Evolutionary conservation across 1,140 invertebrate genomes (phyloP).

Genomic region (Diorhabda elongata): DNA sequence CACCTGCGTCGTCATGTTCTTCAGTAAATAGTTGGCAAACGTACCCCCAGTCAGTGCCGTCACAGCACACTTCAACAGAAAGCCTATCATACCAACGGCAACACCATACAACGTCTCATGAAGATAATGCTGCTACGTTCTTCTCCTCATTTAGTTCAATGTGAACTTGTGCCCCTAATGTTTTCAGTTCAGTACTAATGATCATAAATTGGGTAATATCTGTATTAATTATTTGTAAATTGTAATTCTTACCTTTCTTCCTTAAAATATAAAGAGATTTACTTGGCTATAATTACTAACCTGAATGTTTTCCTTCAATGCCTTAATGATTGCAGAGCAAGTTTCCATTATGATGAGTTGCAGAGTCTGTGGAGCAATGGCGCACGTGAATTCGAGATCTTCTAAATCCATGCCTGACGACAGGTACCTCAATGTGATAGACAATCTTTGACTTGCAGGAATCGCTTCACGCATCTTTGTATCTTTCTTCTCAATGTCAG

Average conservation of each 20-base stretch:
- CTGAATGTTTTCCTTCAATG: too few species aligned
- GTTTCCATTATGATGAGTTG: too few species aligned
- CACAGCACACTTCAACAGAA: neutral
- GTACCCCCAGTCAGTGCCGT: constrained; percentile 1
- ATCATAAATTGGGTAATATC: too few species aligned
- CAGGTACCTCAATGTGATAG: too few species aligned
- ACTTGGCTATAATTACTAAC: too few species aligned
- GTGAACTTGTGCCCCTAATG: constrained; percentile 5
- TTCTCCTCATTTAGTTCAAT: neutral
- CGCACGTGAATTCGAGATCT: too few species aligned
- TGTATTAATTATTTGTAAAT: neutral
- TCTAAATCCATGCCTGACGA: too few species aligned
- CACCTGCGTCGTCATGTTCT: neutral
- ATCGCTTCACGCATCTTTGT: too few species aligned
- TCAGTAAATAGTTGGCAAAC: neutral
- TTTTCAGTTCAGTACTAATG: neutral
- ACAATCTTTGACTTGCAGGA: too few species aligned
- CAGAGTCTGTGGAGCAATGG: too few species aligned
- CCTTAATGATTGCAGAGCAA: too few species aligned
- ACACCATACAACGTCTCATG: constrained; percentile 1
- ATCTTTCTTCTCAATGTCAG: too few species aligned
- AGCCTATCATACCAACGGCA: constrained; percentile 3
- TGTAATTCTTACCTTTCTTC: constrained; percentile 5
- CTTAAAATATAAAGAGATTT: constrained; percentile 7
- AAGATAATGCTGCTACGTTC: neutral